These are phyloP conservation scores for Drosophila formosana DNA, from an alignment of 2,888 invertebrate genomes.

Conservation along the genomic window DNA sequence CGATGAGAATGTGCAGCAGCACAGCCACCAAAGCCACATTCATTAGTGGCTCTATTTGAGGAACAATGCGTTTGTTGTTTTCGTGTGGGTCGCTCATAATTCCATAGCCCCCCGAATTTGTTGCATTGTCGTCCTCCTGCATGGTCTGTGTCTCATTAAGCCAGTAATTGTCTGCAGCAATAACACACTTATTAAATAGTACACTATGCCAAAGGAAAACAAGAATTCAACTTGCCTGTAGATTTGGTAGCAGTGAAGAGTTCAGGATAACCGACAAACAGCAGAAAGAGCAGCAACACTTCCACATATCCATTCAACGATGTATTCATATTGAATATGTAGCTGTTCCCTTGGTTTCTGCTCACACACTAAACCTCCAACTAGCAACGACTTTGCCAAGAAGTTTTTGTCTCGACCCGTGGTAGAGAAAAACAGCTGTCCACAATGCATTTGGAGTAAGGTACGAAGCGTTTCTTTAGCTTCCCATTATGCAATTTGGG, in stretches of 20 bases:
- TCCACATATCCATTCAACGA: slow-evolving; percentile 1
- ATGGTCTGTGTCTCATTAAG: slow-evolving; percentile 48
- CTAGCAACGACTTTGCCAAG: slow-evolving; percentile 3
- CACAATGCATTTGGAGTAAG: slow-evolving; percentile 6
- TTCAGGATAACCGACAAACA: slow-evolving; percentile 6
- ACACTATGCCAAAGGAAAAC: neutral
- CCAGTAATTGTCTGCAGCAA: slow-evolving; percentile 37
- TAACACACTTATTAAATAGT: neutral
- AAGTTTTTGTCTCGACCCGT: slow-evolving; percentile 21
- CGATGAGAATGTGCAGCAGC: slow-evolving; percentile 56
- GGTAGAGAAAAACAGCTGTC: slow-evolving; percentile 49
- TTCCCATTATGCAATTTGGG: neutral
- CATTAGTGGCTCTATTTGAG: slow-evolving; percentile 22
- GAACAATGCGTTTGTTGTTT: neutral
- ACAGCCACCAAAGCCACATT: slow-evolving; percentile 39
- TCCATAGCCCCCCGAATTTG: slow-evolving; percentile 19
- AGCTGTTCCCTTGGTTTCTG: slow-evolving; percentile 13
- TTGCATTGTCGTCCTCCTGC: slow-evolving; percentile 26
- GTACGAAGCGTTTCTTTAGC: slow-evolving; percentile 14
- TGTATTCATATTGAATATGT: slow-evolving; percentile 6
- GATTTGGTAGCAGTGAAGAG: slow-evolving; percentile 12
- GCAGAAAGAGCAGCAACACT: slow-evolving; percentile 18
- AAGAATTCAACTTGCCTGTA: slow-evolving; percentile 27
- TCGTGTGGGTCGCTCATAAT: slow-evolving; percentile 14
- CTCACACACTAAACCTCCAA: slow-evolving; percentile 25